A percentile compares a stretch with the other conserved stretches of the same genome.
Conservation (phyloP, 2,113 vertebrate species). For the Spea multiplicata region DNA sequence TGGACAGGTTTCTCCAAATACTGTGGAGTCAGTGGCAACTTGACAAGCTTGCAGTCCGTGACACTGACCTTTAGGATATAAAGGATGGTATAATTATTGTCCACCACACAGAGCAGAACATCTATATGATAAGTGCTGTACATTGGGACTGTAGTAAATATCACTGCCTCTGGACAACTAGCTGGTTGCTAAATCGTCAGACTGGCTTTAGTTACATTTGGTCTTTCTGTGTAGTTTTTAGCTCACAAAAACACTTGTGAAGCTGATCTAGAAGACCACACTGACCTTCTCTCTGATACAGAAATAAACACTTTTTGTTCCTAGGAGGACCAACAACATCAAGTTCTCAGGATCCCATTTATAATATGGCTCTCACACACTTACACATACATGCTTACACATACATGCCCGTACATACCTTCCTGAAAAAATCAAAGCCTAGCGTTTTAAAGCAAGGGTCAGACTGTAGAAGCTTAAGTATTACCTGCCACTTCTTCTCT, state of each 20-base stretch:
- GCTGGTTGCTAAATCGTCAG: neutral
- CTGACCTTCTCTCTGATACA: too few relatives aligned
- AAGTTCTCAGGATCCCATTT: too few relatives aligned
- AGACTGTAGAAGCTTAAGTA: neutral
- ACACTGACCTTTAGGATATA: slow-evolving; percentile 72
- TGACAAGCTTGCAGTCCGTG: slow-evolving; percentile 86
- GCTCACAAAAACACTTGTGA: too few relatives aligned
- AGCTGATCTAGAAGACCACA: too few relatives aligned
- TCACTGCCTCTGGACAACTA: neutral
- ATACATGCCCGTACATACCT: too few relatives aligned
- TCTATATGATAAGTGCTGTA: too few relatives aligned
- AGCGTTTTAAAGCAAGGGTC: too few relatives aligned
- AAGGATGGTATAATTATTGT: slow-evolving; percentile 3
- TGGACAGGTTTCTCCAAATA: slow-evolving; percentile 84
- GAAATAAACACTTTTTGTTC: too few relatives aligned
- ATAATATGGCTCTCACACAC: too few relatives aligned
- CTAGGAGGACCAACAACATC: too few relatives aligned
- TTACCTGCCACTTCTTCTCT: slow-evolving; percentile 81
- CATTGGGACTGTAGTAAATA: neutral
- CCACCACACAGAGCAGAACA: neutral
- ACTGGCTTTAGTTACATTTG: neutral
- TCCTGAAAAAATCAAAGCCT: too few relatives aligned
- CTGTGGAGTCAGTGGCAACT: slow-evolving; percentile 67
- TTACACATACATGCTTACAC: too few relatives aligned
- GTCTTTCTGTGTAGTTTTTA: neutral